Evolutionary conservation across 2,888 invertebrate genomes (phyloP).

Genomic region (Saturnia japonica): DNA sequence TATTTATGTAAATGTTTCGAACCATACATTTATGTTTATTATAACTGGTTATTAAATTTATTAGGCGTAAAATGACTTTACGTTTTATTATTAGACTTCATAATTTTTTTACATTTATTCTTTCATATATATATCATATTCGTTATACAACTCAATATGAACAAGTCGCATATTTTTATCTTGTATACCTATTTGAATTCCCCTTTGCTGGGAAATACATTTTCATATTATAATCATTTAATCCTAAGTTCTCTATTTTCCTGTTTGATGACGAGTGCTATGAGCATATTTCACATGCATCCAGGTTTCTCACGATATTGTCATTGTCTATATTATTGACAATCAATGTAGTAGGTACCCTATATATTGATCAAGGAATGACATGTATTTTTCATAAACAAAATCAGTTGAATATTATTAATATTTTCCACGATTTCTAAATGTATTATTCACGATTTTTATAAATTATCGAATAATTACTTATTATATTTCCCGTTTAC

Average conservation of each 20-base stretch:
- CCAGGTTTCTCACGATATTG: neutral
- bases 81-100: neutral
- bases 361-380: no score
- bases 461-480: no score
- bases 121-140: neutral
- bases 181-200: no score
- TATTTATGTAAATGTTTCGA: neutral
- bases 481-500: no score
- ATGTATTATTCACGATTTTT: no score
- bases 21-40: neutral
- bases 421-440: no score
- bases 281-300: neutral
- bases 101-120: neutral
- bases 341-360: no score
- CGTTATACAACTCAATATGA: neutral
- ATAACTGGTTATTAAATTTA: neutral
- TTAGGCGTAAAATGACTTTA: neutral
- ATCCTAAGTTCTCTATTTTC: neutral
- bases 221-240: neutral
- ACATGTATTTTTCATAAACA: no score
- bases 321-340: no score
- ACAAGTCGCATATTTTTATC: no score
- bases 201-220: neutral
- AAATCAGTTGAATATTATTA: no score
- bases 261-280: neutral